phyloP scores from a whole-genome alignment of 2,113 vertebrate genomes.

The Gadus macrocephalus region DNA sequence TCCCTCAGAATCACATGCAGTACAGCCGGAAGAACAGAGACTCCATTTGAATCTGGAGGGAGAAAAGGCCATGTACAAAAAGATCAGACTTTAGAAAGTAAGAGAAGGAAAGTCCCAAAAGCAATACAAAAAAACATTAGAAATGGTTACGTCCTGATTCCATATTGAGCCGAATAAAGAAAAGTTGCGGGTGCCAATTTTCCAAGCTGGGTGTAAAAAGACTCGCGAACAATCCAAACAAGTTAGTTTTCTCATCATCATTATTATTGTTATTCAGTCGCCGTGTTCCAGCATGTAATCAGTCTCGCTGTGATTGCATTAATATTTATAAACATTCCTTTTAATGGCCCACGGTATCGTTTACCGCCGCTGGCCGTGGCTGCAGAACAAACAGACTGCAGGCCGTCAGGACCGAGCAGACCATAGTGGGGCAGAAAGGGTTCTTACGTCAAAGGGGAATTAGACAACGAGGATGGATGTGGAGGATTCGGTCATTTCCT shows the following conservation, averaged over 20 bases:
- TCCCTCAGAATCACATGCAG: constrained; percentile 93
- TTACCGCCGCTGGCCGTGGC: constrained; percentile 39
- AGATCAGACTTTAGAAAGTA: not conserved
- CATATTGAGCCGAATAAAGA: not conserved
- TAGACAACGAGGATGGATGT: not conserved
- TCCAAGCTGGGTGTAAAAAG: too few relatives aligned
- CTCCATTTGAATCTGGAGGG: constrained; percentile 83
- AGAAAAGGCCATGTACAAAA: constrained; percentile 4
- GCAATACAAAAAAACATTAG: constrained; percentile 8
- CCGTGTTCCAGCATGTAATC: constrained; percentile 31
- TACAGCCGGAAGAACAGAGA: constrained; percentile 95
- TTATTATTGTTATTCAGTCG: not conserved
- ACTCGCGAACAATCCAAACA: too few relatives aligned
- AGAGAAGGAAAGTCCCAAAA: not conserved
- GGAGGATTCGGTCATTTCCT: constrained; percentile 9
- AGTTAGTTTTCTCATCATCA: too few relatives aligned
- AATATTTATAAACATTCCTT: constrained; percentile 67
- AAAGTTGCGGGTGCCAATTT: not conserved
- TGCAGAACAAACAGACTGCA: constrained; percentile 39
- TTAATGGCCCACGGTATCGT: constrained; percentile 39
- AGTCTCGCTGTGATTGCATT: constrained; percentile 57
- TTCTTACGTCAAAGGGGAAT: constrained; percentile 20
- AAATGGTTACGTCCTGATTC: not conserved
- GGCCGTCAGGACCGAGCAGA: constrained; percentile 31
- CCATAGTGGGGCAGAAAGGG: constrained; percentile 33